Conservation (phyloP, 2,888 invertebrate species). For the Lasioglossum figueresi region DNA sequence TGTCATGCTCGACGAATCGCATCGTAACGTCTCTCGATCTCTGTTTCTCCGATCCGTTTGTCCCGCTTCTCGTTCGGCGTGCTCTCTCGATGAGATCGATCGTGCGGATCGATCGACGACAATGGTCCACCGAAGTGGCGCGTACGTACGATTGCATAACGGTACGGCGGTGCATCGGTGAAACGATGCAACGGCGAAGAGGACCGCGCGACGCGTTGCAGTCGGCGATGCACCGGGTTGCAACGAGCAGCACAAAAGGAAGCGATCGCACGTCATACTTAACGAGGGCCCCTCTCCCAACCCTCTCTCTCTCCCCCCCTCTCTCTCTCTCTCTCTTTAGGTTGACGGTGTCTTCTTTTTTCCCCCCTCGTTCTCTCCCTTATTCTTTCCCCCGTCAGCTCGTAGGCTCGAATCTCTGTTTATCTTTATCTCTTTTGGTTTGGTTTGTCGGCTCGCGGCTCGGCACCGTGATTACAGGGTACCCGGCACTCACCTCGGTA, state of each 20-base stretch:
- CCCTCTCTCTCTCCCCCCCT: neutral
- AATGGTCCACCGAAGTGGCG: conserved; percentile 47
- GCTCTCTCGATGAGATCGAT: conserved; percentile 40
- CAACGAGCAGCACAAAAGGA: conserved; percentile 74
- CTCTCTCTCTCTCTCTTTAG: conserved; percentile 3
- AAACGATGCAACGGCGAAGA: conserved; percentile 22
- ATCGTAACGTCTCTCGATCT: neutral
- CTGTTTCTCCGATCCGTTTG: neutral
- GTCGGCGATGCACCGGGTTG: conserved; percentile 51
- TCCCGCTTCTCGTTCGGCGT: neutral
- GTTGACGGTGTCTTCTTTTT: conserved; percentile 7
- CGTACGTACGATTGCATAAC: conserved; percentile 28
- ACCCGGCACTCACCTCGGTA: conserved; percentile 83
- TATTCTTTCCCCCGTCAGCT: conserved; percentile 71
- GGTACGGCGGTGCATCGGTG: conserved; percentile 25
- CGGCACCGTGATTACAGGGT: conserved; percentile 84
- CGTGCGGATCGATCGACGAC: conserved; percentile 68
- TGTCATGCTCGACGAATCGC: conserved; percentile 47
- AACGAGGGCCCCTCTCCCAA: conserved; percentile 77
- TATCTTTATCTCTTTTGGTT: conserved; percentile 84
- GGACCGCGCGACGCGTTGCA: conserved; percentile 50
- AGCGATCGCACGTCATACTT: conserved; percentile 83
- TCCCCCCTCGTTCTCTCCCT: conserved; percentile 46
- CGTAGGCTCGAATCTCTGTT: conserved; percentile 83
- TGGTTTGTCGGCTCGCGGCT: conserved; percentile 84